Evolutionary conservation across 2,113 vertebrate genomes (phyloP), one percentile per base, ranked within the genome.

Genomic region (Zosterops hypoxanthus): DNA sequence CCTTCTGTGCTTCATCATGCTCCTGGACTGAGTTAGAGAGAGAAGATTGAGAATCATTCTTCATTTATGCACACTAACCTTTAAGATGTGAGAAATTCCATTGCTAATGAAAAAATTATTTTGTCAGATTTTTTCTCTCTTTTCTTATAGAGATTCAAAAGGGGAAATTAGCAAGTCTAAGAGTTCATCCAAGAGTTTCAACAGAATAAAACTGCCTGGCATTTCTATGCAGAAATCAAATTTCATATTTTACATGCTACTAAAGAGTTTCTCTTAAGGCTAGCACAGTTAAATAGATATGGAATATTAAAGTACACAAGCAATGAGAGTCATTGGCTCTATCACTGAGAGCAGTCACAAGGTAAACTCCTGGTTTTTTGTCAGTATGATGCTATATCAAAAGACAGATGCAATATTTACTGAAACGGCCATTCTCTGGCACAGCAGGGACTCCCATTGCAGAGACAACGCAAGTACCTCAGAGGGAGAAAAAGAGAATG

Each of bases 1-100:
- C 83, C 60, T 94, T 96, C 53, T 98, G 98, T 78, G 86, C 52
- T 85, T 97, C 97, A 82, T 93, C 90, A 77, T 96, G 96, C n/a
- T 97, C 97, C 98, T 99, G 63, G 79, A 93, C 73, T 50, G 88
- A 96, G 89, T 75, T 16, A 86, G 11, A 88, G 9, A 82, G 11
- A 50, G 68, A 71, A 70, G 21, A 66, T 1, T 28, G 31, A 73
- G 12, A 83, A 14, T n/a, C 8, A 5, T 29, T 84, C 29, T 39
- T 82, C 29, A 55, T 49, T 78, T 52, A 57, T 14, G 50, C 13
- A 21, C 4, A 71, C 17, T 28, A 23, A 42, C 0, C 0, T 39
- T 86, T 59, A 75, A 80, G 33, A 56, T 56, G 7, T n/a, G 70
- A 79, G 17, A 88, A 82, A 92, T 49, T 34, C 34, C 29, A 41